These are phyloP conservation scores for Odocoileus hemionus DNA, from an alignment of 2,113 vertebrate genomes.

Conservation along the genomic window DNA sequence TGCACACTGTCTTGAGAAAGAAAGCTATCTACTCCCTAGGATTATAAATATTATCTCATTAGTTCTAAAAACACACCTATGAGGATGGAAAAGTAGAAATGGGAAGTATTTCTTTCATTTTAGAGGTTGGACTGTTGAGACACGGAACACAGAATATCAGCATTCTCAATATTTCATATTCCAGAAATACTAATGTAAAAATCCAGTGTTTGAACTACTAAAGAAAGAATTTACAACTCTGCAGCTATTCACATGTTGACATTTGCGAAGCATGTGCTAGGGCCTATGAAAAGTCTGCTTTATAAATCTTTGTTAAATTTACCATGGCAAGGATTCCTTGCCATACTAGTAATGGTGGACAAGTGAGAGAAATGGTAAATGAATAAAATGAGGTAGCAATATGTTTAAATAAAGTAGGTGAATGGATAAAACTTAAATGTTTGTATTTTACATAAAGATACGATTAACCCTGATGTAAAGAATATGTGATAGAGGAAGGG, in stretches of 20 bases:
- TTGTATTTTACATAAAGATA: not conserved
- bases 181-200: not conserved
- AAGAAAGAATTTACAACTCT: not conserved
- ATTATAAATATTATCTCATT: conserved; percentile 69
- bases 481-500: not conserved
- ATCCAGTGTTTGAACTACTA: not conserved
- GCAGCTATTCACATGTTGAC: not conserved
- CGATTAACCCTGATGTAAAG: not conserved
- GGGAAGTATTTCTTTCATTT: conserved; percentile 35
- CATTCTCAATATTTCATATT: conserved; percentile 1
- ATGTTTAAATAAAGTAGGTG: not conserved
- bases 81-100: conserved; percentile 43
- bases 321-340: not conserved
- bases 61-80: conserved; percentile 55
- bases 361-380: not conserved
- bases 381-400: not conserved
- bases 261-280: not conserved
- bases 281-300: not conserved
- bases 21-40: conserved; percentile 45
- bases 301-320: not conserved
- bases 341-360: not conserved
- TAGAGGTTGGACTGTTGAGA: not conserved
- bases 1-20: conserved; percentile 57
- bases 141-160: not conserved
- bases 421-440: not conserved